A percentile compares a stretch with the other conserved stretches of the same genome.
Evolutionary conservation across 2,888 invertebrate genomes (phyloP).

Genomic region (Sesia apiformis): DNA sequence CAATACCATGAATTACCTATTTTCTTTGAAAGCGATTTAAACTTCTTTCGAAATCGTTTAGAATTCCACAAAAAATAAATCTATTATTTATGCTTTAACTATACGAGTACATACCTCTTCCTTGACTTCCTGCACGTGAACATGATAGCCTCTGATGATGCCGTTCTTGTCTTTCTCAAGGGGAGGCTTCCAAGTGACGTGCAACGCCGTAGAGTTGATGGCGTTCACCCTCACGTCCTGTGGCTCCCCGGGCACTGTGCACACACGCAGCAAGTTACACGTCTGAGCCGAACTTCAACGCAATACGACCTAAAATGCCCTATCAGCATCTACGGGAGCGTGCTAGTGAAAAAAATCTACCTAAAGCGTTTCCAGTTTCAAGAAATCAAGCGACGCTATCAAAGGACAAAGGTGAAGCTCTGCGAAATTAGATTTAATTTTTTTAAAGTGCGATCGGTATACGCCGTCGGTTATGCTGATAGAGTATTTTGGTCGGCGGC

Average conservation of each 20-base stretch:
- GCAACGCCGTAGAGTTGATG: conserved; percentile 96
- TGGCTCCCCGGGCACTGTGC: conserved; percentile 97
- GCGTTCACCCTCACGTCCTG: conserved; percentile 91
- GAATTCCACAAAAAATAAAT: no score
- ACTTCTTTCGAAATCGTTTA: background rate
- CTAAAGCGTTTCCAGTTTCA: conserved; percentile 44
- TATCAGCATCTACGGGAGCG: conserved; percentile 73
- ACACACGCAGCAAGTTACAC: conserved; percentile 33
- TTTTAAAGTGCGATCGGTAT: conserved; percentile 56
- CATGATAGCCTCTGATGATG: conserved; percentile 96
- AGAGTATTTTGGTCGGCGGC: conserved; percentile 61
- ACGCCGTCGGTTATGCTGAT: conserved; percentile 64
- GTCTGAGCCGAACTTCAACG: conserved; percentile 25
- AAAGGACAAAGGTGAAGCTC: conserved; percentile 37
- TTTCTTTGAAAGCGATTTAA: background rate
- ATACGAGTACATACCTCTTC: conserved; percentile 77
- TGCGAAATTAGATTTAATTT: conserved; percentile 19
- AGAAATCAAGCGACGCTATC: conserved; percentile 42
- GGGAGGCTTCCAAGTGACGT: conserved; percentile 96
- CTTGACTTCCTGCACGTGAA: conserved; percentile 93
- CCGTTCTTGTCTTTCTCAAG: conserved; percentile 93
- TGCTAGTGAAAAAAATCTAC: conserved; percentile 49
- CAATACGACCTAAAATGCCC: conserved; percentile 62
- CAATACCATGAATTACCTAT: background rate
- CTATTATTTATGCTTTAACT: no score